phyloP scores from a whole-genome alignment of 2,113 vertebrate species.

The Eulemur macaco region DNA sequence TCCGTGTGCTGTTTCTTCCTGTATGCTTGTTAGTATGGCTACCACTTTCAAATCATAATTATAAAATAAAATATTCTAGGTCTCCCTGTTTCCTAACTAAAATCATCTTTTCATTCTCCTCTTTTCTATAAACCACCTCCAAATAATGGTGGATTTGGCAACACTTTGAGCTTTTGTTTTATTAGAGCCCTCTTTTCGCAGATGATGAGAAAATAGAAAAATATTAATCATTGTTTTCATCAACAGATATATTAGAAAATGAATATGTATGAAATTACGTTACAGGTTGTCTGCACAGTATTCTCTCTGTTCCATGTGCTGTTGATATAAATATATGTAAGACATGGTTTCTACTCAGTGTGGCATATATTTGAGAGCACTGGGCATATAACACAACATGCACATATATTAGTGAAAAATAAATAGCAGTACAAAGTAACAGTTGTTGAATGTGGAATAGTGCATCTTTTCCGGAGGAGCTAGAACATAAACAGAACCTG shows the following conservation, averaged over 20 bases:
- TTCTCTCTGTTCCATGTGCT: not conserved
- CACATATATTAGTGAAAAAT: not conserved
- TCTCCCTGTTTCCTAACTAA: not conserved
- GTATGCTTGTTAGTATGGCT: not conserved
- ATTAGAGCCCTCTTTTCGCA: not conserved
- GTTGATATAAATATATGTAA: not conserved
- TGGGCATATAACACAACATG: too few species aligned
- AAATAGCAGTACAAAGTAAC: not conserved
- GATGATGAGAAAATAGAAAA: not conserved
- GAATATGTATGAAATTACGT: not conserved
- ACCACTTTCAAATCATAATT: not conserved
- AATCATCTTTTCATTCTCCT: not conserved
- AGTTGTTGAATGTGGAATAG: not conserved
- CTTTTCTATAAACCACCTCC: not conserved
- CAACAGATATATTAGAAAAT: not conserved
- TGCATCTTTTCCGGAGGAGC: not conserved
- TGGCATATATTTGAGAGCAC: not conserved
- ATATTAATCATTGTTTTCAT: not conserved
- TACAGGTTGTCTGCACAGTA: not conserved
- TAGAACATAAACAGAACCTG: not conserved
- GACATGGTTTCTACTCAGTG: not conserved
- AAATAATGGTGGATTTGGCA: not conserved
- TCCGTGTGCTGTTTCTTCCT: not conserved
- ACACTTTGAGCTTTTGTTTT: constrained; percentile 27
- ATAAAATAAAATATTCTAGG: not conserved